Evolutionary conservation across 2,888 invertebrate species (phyloP).

Genomic region (Phrixothrix hirtus): DNA sequence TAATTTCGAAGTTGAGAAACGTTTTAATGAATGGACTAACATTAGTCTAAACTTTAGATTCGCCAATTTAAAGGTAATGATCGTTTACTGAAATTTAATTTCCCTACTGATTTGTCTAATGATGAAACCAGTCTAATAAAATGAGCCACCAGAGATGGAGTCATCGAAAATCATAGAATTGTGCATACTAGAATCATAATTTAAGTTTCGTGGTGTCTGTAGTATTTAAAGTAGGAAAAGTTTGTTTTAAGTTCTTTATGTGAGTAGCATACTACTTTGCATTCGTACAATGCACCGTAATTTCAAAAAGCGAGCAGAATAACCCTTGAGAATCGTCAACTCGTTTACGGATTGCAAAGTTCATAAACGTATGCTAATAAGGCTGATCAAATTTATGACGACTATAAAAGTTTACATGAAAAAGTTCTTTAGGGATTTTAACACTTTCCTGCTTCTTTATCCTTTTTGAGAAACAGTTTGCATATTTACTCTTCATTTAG

Average conservation of each 20-base stretch:
- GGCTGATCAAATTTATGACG: slow-evolving; percentile 40
- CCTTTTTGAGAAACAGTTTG: slow-evolving; percentile 34
- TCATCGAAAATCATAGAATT: slow-evolving; percentile 1
- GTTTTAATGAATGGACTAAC: too few species aligned
- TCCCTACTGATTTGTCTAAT: not conserved
- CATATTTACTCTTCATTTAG: slow-evolving; percentile 39
- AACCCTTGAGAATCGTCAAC: slow-evolving; percentile 37
- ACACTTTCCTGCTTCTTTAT: slow-evolving; percentile 34
- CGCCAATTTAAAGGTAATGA: too few species aligned
- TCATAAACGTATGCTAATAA: slow-evolving; percentile 43
- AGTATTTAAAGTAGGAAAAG: slow-evolving; percentile 11
- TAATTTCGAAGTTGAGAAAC: too few species aligned
- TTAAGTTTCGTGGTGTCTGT: slow-evolving; percentile 1
- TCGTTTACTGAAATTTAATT: not conserved
- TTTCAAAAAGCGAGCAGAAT: slow-evolving; percentile 31
- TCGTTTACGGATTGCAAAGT: slow-evolving; percentile 41
- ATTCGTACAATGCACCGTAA: slow-evolving; percentile 37
- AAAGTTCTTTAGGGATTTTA: slow-evolving; percentile 35
- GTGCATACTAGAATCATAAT: slow-evolving; percentile 1
- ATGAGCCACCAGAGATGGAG: not conserved
- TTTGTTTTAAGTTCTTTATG: slow-evolving; percentile 13
- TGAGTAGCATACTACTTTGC: slow-evolving; percentile 31
- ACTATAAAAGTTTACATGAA: slow-evolving; percentile 38
- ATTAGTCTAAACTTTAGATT: too few species aligned
- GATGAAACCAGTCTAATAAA: not conserved